Percentiles rank a stretch among this genome's conserved stretches.
These are phyloP conservation scores for Erynnis tages DNA, from an alignment of 2,888 invertebrate species.

Conservation along the genomic window DNA sequence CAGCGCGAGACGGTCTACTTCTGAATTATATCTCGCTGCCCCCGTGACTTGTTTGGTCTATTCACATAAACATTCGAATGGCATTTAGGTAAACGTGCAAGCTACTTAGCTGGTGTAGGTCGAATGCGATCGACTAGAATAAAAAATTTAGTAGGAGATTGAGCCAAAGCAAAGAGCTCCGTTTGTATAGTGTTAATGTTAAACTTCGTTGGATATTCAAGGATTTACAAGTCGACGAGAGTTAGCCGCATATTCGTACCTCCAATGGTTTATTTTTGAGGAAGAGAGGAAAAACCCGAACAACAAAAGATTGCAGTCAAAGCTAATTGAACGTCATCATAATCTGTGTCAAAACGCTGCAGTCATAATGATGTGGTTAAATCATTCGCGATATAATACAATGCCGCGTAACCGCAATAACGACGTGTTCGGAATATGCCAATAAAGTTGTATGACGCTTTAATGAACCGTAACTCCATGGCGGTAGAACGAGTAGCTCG, in stretches of 20 bases:
- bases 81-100: neutral
- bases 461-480: neutral
- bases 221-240: too few relatives aligned
- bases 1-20: conserved; percentile 71
- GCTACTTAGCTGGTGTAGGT: too few relatives aligned
- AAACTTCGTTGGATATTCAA: too few relatives aligned
- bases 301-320: too few relatives aligned
- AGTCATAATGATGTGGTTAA: conserved; percentile 15
- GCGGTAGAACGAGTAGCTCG: neutral
- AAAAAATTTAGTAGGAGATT: too few relatives aligned
- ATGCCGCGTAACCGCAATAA: conserved; percentile 9
- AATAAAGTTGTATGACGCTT: conserved; percentile 10
- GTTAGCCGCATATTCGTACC: too few relatives aligned
- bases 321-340: neutral
- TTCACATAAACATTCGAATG: neutral
- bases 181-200: too few relatives aligned
- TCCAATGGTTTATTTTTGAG: too few relatives aligned
- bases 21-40: conserved; percentile 69
- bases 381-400: conserved; percentile 8
- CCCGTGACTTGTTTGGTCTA: conserved; percentile 35
- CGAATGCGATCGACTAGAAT: too few relatives aligned
- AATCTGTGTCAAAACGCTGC: neutral
- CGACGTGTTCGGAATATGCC: neutral
- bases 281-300: too few relatives aligned
- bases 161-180: too few relatives aligned